Conservation (phyloP, 1,140 invertebrate genomes). For the Camponotus pennsylvanicus region DNA sequence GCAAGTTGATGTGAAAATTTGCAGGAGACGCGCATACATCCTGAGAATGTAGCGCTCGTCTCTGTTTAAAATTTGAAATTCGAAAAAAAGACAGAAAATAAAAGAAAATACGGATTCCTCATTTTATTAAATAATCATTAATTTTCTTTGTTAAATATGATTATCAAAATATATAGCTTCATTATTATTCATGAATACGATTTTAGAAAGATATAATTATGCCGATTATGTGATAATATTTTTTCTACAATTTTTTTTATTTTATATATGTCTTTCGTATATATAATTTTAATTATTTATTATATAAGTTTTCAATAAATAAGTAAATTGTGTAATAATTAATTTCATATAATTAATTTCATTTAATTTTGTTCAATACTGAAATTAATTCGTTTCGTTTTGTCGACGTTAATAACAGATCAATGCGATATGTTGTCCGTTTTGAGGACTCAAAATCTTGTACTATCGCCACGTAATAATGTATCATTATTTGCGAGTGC, state of each 20-base stretch:
- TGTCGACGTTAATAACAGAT: constrained; percentile 4
- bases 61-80: background rate
- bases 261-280: background rate
- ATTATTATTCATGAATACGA: background rate
- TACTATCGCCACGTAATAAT: background rate
- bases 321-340: background rate
- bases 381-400: background rate
- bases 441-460: background rate
- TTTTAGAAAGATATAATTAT: background rate
- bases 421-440: background rate
- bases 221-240: background rate
- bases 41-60: background rate
- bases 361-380: background rate
- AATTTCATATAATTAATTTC: background rate
- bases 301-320: background rate
- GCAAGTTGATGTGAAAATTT: constrained; percentile 38
- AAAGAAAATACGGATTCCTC: background rate
- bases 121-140: background rate
- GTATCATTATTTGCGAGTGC: background rate
- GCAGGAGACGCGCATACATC: background rate
- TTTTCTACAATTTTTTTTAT: background rate
- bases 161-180: background rate
- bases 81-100: background rate
- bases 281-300: background rate
- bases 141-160: background rate